Conservation (phyloP, 2,113 vertebrate genomes). For the Xiphias gladius region DNA sequence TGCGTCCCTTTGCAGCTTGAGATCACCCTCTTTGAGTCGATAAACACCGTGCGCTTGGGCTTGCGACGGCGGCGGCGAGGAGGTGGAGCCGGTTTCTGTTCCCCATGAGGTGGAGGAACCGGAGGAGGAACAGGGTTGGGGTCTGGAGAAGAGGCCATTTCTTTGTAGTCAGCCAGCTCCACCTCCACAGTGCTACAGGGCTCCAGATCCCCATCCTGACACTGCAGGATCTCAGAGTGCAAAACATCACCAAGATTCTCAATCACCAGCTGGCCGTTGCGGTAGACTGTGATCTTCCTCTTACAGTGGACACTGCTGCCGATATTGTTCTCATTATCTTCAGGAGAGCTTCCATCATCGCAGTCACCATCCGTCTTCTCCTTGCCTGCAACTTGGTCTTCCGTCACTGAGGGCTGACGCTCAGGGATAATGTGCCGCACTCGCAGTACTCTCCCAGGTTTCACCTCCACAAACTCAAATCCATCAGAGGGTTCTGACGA, state of each 20-base stretch:
- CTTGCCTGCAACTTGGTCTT: slow-evolving; percentile 60
- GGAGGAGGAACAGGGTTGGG: slow-evolving; percentile 67
- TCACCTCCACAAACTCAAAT: slow-evolving; percentile 96
- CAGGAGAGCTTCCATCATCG: slow-evolving; percentile 3
- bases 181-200: slow-evolving; percentile 87
- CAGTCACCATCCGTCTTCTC: slow-evolving; percentile 10
- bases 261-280: slow-evolving; percentile 94
- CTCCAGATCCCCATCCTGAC: slow-evolving; percentile 87
- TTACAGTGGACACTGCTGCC: slow-evolving; percentile 89
- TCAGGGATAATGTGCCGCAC: slow-evolving; percentile 87
- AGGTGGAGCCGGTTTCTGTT: slow-evolving; percentile 79
- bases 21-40: slow-evolving; percentile 92
- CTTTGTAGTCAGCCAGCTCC: slow-evolving; percentile 86
- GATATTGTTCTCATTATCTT: not conserved
- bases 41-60: slow-evolving; percentile 91
- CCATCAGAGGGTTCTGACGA: slow-evolving; percentile 89
- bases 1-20: slow-evolving; percentile 94
- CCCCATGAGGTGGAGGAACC: slow-evolving; percentile 31
- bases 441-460: slow-evolving; percentile 92
- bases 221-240: slow-evolving; percentile 90
- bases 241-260: slow-evolving; percentile 93
- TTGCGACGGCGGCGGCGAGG: slow-evolving; percentile 86
- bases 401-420: slow-evolving; percentile 48
- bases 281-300: slow-evolving; percentile 94
- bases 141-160: slow-evolving; percentile 76